Evolutionary conservation across 2,113 vertebrate species (phyloP), one percentile per base, ranked within the genome.

Genomic region (Callopanchax toddi): DNA sequence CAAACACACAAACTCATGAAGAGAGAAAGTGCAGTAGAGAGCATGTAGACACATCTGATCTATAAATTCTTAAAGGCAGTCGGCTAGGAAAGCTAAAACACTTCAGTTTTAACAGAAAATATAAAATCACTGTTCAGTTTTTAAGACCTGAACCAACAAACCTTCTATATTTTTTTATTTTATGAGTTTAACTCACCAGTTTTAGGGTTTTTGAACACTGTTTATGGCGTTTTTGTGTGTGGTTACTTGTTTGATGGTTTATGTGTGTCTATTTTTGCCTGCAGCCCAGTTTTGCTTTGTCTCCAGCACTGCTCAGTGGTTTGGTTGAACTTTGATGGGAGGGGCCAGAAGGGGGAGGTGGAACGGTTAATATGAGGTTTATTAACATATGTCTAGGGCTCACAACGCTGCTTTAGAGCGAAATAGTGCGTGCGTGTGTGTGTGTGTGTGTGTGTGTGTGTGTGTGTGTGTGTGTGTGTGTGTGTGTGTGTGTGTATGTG

Each of bases 371-470:
- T 79, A 55, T 72, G 77, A 60, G 64, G 40, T 74, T 79, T 83
- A 85, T 89, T 86, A 80, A 78, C 87, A 82, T 82, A 67, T 60
- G 55, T 75, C 65, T 86, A 77, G 60, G 48, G 20, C 23, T 51
- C 74, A 72, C 60, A 3, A 26, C 39, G 58, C 54, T 57, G 57
- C 57, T 60, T 32, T 17, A 11, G 48, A 65, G 71, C 21, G 32
- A 53, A 36, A 56, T 21, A 71, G 43, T 71, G 36, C 55, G 49
- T 52, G 50, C 17, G 22, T 12, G n/a, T 32, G 63, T 37, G 42
- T 39, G 18, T 83, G 83, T 74, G 55, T 65, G 11, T 71, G 74
- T 53, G 49, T 45, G 58, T 20, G 55, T 39, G 72, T 23, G 77
- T 17, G 64, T 34, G 15, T 45, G 57, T 66, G 34, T 74, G 72